phyloP scores from a whole-genome alignment of 1,140 invertebrate species.

The Leptinotarsa texana region DNA sequence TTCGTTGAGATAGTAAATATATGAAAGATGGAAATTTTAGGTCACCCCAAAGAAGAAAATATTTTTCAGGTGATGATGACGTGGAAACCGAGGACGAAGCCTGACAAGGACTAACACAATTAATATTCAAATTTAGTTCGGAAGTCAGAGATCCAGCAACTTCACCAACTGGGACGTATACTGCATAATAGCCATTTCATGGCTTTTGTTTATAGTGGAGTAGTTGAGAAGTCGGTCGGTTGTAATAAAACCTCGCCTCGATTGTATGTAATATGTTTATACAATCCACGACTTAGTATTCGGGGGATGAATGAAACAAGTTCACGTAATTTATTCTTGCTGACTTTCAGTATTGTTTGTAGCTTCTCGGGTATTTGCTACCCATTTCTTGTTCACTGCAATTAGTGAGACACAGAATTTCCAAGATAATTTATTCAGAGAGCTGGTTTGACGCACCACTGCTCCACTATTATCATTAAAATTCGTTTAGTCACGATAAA shows the following conservation, averaged over 20 bases:
- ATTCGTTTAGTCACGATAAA: conserved; percentile 2
- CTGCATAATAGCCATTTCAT: conserved; percentile 16
- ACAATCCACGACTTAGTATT: conserved; percentile 48
- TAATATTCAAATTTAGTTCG: conserved; percentile 1
- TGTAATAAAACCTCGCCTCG: conserved; percentile 44
- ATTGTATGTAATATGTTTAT: conserved; percentile 49
- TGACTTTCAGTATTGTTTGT: conserved; percentile 44
- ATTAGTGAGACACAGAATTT: conserved; percentile 48
- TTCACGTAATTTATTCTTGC: conserved; percentile 49
- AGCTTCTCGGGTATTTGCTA: conserved; percentile 39
- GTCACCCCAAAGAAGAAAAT: too few species aligned
- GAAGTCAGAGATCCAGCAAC: background rate
- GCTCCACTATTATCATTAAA: conserved; percentile 40
- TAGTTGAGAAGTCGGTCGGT: conserved; percentile 42
- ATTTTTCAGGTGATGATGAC: too few species aligned
- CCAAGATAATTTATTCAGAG: conserved; percentile 47
- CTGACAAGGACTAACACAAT: background rate
- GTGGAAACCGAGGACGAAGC: background rate
- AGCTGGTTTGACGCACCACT: conserved; percentile 43
- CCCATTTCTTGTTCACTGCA: conserved; percentile 48
- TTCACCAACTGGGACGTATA: conserved; percentile 3
- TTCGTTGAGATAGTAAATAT: too few species aligned
- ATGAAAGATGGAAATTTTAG: too few species aligned
- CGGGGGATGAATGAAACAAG: conserved; percentile 41
- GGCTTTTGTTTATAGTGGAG: conserved; percentile 20